Evolutionary conservation across 1,140 invertebrate species (phyloP).

Genomic region (Chrysoperla carnea): DNA sequence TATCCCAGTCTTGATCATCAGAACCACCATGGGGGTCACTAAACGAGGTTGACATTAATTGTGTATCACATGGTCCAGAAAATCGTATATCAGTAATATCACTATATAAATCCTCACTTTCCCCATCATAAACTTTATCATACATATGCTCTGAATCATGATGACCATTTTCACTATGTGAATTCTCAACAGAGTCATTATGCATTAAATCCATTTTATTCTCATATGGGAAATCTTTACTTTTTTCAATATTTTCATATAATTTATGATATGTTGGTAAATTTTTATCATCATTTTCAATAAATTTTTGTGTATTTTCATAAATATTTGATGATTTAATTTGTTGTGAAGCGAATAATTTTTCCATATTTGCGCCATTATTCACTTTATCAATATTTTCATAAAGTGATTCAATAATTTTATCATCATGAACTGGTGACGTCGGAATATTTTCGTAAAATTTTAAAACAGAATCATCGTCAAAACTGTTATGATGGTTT

Average conservation of each 20-base stretch:
- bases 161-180: background rate
- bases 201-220: background rate
- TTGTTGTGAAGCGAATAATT: background rate
- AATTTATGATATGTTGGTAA: background rate
- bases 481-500: background rate
- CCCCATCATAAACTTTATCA: conserved; percentile 5
- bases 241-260: background rate
- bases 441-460: background rate
- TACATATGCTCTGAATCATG: conserved; percentile 4
- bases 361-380: background rate
- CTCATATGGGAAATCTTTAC: background rate
- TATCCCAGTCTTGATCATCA: conserved; percentile 33
- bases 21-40: conserved; percentile 16
- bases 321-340: background rate
- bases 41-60: conserved; percentile 22
- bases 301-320: background rate
- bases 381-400: background rate
- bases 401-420: background rate
- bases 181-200: background rate
- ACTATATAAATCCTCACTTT: conserved; percentile 12
- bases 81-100: conserved; percentile 20
- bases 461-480: background rate
- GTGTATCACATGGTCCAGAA: conserved; percentile 17
- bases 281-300: background rate
- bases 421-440: background rate